A percentile compares a stretch with the other conserved stretches of the same genome.
Evolutionary conservation across 2,888 invertebrate genomes (phyloP).

Genomic region (Psococerastis gibbosa): DNA sequence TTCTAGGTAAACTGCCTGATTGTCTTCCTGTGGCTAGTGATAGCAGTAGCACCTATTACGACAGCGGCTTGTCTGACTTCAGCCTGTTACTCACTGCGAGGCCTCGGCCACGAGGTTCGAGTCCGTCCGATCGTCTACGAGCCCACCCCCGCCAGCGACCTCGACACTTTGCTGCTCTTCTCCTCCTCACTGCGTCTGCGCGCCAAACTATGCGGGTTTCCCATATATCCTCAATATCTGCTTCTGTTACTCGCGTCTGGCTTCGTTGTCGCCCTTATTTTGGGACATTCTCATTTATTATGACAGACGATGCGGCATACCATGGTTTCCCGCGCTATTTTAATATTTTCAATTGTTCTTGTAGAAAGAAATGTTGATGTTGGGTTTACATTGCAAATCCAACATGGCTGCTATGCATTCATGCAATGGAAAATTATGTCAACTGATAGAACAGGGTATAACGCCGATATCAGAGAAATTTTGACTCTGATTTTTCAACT

Average conservation of each 20-base stretch:
- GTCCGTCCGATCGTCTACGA: conserved; percentile 64
- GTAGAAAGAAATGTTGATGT: too few relatives aligned
- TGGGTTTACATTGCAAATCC: too few relatives aligned
- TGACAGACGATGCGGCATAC: too few relatives aligned
- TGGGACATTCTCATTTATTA: conserved; percentile 52
- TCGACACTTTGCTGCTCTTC: conserved; percentile 56
- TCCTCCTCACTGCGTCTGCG: conserved; percentile 53
- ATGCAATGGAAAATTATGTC: too few relatives aligned
- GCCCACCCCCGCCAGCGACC: conserved; percentile 51
- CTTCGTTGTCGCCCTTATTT: conserved; percentile 38
- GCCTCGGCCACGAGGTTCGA: conserved; percentile 58
- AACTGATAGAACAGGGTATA: too few relatives aligned
- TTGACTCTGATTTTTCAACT: too few relatives aligned
- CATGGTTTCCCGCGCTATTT: too few relatives aligned
- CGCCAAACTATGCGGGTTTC: conserved; percentile 53
- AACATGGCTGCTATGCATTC: too few relatives aligned
- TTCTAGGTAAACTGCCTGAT: conserved; percentile 27
- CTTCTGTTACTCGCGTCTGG: conserved; percentile 40
- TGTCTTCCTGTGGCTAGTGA: conserved; percentile 41
- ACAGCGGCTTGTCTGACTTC: conserved; percentile 60
- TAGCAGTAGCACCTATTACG: conserved; percentile 46
- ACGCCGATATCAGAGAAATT: too few relatives aligned
- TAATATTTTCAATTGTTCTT: too few relatives aligned
- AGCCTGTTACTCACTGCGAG: conserved; percentile 49
- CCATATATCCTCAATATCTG: conserved; percentile 48